Percentiles rank a stretch among this genome's conserved stretches.
Evolutionary conservation across 2,113 vertebrate species (phyloP).

Genomic region (Salminus brasiliensis): DNA sequence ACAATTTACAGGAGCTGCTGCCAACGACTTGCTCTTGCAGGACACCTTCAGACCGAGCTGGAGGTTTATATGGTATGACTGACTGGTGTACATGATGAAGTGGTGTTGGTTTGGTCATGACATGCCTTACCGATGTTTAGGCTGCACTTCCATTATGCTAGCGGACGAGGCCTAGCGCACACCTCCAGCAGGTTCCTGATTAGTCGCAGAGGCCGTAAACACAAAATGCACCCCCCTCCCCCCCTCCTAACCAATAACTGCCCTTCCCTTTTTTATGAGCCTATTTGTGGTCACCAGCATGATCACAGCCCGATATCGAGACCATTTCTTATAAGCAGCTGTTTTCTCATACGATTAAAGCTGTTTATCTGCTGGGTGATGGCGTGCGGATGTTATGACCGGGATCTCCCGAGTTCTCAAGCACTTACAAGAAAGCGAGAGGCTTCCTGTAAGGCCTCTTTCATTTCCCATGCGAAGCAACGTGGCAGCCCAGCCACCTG

Average conservation of each 20-base stretch:
- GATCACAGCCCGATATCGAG: background rate
- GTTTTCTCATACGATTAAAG: background rate
- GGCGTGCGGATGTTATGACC: background rate
- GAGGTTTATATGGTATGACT: no score
- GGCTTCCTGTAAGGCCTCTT: slow-evolving; percentile 50
- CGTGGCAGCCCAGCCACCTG: slow-evolving; percentile 31
- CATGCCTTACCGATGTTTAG: no score
- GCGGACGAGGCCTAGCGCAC: background rate
- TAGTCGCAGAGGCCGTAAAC: slow-evolving; percentile 16
- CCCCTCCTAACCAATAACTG: background rate
- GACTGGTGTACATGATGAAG: no score
- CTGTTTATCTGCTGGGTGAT: slow-evolving; percentile 3
- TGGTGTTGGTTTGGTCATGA: no score
- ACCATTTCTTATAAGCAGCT: slow-evolving; percentile 13
- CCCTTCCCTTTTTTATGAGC: background rate
- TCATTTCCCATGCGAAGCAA: slow-evolving; percentile 30
- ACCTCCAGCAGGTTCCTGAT: background rate
- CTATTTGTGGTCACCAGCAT: background rate
- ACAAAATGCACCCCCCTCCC: background rate
- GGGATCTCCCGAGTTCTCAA: slow-evolving; percentile 18
- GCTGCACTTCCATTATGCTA: background rate
- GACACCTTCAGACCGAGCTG: no score
- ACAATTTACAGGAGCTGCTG: no score
- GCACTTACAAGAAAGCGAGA: slow-evolving; percentile 28
- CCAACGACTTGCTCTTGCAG: no score